Evolutionary conservation across 2,113 vertebrate species (phyloP), one percentile per base, ranked within the genome.

Genomic region (Axis porcinus): DNA sequence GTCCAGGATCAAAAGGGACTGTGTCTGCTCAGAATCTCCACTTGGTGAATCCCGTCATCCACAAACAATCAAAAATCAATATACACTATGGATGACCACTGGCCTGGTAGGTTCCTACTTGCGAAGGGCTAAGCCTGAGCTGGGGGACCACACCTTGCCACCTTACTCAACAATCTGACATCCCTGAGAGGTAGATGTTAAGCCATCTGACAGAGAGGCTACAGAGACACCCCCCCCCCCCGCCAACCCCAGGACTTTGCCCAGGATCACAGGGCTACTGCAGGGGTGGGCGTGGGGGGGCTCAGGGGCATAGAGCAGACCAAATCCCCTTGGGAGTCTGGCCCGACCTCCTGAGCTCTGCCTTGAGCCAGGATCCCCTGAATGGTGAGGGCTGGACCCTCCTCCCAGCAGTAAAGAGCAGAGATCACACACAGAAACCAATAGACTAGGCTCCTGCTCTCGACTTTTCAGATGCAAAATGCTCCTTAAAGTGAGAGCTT

Each of bases 361-460:
- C 27, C 40, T 6, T 6, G 74, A 40, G 47, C 74, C 52, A 2
- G 47, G 58, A 54, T 11, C 28, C 30, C 52, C 25, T 0, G 5
- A 17, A 50, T 0, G 52, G 14, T 4, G 13, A n/a, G 45, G 23
- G 30, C 11, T 6, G 11, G 27, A 57, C 21, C 23, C 62, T 86
- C 28, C 62, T n/a, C 36, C 27, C 36, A 15, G 30, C 27, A 33
- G 12, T 4, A 28, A 0, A n/a, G 23, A 17, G 45, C n/a, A 5
- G 2, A 30, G 54, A n/a, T 3, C 27, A 36, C 30, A 5, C 2
- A 8, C 7, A 6, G 17, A 2, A 14, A 4, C 3, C 0, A 25
- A 7, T 5, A 74, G 67, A 9, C 40, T 8, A 3, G 40, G 25
- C 16, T 13, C 55, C 93, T 50, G 55, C 9, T 7, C 1, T 0